Base-by-base conservation (phyloP, 2,888 invertebrate species). In the Pseudococcus longispinus region DNA sequence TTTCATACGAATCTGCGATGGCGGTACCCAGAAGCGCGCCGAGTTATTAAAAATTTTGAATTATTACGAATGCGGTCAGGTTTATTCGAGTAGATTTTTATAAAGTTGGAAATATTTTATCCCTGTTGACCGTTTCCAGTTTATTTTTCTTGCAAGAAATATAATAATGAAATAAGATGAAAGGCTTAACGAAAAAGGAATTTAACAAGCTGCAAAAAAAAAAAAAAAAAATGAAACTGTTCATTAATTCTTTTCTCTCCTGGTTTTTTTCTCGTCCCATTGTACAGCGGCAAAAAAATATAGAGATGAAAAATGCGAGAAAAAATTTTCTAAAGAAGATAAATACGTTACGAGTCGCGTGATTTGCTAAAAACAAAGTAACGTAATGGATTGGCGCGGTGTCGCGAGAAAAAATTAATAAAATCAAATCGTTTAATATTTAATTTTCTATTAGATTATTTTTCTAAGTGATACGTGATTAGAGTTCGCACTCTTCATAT, bases 171-270 rank as follows among this genome's bases (percentile, higher is more conserved):
- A 80, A 80, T 80, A 80, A 80, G 42, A 80, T 80, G 42, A 80
- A 80, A 80, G 77, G 77, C 77, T 80, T 20, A 42, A 80, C n/a
- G 77, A 80, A 80, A 77, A 74, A n/a, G 77, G 77, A 80, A 80
- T 80, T 80, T 80, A 80, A 80, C 77, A 80, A 80, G 11, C 42
- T 80, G 77, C 1, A 74, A 37, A 37, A 65, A 26, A 65, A 26
- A 70, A 29, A 20, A 70, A 15, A 29, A 60, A 65, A 65, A 37
- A 37, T 77, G 77, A 37, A 77, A 80, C 42, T 80, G 77, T 80
- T 80, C 77, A 80, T 74, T 74, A 74, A 32, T 80, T 80, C 18
- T 80, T 42, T 80, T 80, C 42, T 80, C 37, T 74, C 2, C 6
- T 23, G 9, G 18, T 32, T 70, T 70, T 29, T 70, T 15, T 5